Percentiles rank a stretch among this genome's conserved stretches.
phyloP scores from a whole-genome alignment of 2,888 invertebrate genomes.

The Luperina nickerlii region DNA sequence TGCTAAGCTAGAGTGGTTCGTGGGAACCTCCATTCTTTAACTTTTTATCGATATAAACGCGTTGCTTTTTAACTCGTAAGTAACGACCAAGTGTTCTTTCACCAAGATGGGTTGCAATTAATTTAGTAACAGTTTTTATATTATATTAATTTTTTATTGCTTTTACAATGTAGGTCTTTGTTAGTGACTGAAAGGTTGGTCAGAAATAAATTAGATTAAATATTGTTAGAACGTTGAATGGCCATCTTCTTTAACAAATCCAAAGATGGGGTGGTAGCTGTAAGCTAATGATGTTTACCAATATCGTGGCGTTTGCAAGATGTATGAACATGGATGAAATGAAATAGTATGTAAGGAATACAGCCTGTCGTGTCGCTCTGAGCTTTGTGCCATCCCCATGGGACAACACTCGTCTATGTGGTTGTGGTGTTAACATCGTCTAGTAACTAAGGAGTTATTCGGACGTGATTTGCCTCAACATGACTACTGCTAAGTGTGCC shows the following conservation, averaged over 20 bases:
- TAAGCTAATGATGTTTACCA: too few species aligned
- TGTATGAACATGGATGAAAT: background rate
- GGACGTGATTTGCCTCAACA: conserved; percentile 61
- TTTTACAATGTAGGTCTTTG: too few species aligned
- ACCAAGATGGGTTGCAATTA: conserved; percentile 23
- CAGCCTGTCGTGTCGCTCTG: background rate
- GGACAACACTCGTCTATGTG: background rate
- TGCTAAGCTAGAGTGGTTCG: conserved; percentile 27
- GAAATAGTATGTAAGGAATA: background rate
- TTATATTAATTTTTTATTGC: background rate
- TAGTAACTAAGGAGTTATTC: conserved; percentile 49
- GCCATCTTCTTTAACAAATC: background rate
- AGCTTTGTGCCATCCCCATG: too few species aligned
- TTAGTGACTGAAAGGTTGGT: background rate
- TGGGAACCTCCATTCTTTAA: conserved; percentile 45
- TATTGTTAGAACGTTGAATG: too few species aligned
- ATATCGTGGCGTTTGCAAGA: background rate
- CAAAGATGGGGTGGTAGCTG: background rate
- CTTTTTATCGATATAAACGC: conserved; percentile 23
- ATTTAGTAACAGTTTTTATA: conserved; percentile 7
- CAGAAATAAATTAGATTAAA: background rate
- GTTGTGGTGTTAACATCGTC: background rate
- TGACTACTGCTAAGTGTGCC: conserved; percentile 72
- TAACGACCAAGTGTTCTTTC: conserved; percentile 25
- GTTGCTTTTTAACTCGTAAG: conserved; percentile 22